Evolutionary conservation across 1,140 invertebrate genomes (phyloP), one percentile per base, ranked within the genome.

Genomic region (Musca domestica): DNA sequence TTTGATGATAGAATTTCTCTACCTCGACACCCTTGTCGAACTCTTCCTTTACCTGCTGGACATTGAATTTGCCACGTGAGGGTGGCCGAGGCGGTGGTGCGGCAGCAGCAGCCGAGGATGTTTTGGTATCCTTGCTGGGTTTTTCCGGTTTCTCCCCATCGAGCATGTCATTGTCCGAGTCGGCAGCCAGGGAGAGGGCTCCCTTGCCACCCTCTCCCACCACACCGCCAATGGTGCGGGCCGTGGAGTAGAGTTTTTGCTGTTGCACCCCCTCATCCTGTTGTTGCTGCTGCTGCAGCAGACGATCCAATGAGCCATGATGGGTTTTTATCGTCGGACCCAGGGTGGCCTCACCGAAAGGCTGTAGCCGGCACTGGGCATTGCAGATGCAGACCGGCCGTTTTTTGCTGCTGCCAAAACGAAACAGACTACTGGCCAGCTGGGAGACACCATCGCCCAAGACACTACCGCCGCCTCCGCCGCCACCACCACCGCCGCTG

Each of bases 1-100:
- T 81, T 67, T 81, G 80, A 64, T 81, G 80, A 72, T 81, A 81
- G 72, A 81, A 81, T 51, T 80, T 81, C 51, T 81, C 80, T 46
- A 80, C 78, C 65, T 80, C 79, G 1, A 81, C 77, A 52, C 79
- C 79, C 0, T 76, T 76, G 64, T 81, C 78, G 66, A 81, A 81
- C 27, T 81, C 76, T 63, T 81, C 76, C 22, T 75, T 74, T 12
- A 72, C 78, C n/a, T 73, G 75, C 30, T 71, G 74, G 61, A 71
- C 74, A 20, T 56, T 52, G 4, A 71, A 68, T 10, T 69, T 69
- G 19, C 71, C 68, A 12, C 47, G 61, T 23, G 30, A 30, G 1
- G 75, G 73, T 22, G 74, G 71, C 0, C 74, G 76, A 7, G 70
- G 73, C n/a, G 70, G 73, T 69, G 72, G 72, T 17, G 74, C 74